phyloP scores from a whole-genome alignment of 2,113 vertebrate genomes.

The Guaruba guarouba region DNA sequence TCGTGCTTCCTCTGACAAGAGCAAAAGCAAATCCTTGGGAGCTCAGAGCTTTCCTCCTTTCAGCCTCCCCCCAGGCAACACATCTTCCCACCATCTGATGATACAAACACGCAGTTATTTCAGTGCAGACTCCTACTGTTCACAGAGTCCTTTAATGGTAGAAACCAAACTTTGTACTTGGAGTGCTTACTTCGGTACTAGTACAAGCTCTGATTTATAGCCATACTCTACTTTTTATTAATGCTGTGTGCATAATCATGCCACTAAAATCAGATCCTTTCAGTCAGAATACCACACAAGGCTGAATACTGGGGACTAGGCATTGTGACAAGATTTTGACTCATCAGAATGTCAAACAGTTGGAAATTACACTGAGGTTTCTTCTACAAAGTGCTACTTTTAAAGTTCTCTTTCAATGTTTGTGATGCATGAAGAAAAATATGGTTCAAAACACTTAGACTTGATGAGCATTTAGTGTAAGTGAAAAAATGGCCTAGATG shows the following conservation, averaged over 20 bases:
- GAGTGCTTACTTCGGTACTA: neutral
- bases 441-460: neutral
- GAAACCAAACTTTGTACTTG: neutral
- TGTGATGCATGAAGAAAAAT: neutral
- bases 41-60: neutral
- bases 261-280: neutral
- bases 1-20: neutral
- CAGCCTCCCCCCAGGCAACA: neutral
- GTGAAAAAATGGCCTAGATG: neutral
- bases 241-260: neutral
- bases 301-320: neutral
- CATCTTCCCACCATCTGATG: conserved; percentile 11
- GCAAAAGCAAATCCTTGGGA: neutral
- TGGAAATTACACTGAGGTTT: neutral
- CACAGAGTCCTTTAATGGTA: conserved; percentile 20
- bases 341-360: neutral
- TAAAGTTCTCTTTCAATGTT: neutral
- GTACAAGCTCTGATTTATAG: neutral
- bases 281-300: neutral
- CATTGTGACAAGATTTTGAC: neutral
- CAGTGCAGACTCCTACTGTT: neutral
- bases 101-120: neutral
- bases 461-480: neutral
- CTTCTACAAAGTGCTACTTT: neutral
- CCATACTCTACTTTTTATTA: neutral